Conservation (phyloP, 2,797 vertebrate genomes). For the Myotis vivesi region DNA sequence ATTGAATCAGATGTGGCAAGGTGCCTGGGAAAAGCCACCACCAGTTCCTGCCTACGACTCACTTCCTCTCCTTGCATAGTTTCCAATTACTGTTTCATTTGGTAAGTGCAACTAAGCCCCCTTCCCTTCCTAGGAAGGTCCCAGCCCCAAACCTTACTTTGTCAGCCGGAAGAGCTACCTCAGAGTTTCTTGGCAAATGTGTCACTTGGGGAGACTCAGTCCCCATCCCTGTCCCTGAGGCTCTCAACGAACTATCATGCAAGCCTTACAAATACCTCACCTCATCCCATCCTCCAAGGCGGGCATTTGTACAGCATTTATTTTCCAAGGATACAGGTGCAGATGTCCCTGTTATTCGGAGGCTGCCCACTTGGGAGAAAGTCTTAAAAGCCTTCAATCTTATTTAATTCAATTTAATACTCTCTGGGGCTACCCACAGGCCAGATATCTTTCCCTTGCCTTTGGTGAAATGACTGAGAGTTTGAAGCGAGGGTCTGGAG, state of each 20-base stretch:
- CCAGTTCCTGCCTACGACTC: conserved; percentile 53
- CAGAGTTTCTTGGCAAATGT: conserved; percentile 44
- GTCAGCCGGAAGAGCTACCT: conserved; percentile 37
- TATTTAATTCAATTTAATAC: background rate
- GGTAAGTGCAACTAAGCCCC: conserved; percentile 26
- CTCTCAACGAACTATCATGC: background rate
- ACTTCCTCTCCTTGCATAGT: conserved; percentile 64
- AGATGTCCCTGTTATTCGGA: background rate
- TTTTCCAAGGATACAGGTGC: conserved; percentile 2
- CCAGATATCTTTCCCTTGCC: background rate
- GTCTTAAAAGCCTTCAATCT: conserved; percentile 8
- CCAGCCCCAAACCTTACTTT: conserved; percentile 29
- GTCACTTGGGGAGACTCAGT: conserved; percentile 21
- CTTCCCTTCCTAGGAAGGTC: conserved; percentile 38
- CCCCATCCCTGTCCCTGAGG: background rate
- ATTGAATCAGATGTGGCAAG: conserved; percentile 64
- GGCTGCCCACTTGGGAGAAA: background rate
- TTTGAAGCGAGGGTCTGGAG: conserved; percentile 13
- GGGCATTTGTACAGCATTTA: background rate
- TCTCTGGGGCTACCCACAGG: background rate
- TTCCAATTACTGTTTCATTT: conserved; percentile 60
- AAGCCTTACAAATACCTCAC: background rate
- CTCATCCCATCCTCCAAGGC: background rate
- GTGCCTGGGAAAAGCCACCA: conserved; percentile 59
- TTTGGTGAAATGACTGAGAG: background rate